Evolutionary conservation across 1,140 invertebrate genomes (phyloP).

Genomic region (Augochlora pura): DNA sequence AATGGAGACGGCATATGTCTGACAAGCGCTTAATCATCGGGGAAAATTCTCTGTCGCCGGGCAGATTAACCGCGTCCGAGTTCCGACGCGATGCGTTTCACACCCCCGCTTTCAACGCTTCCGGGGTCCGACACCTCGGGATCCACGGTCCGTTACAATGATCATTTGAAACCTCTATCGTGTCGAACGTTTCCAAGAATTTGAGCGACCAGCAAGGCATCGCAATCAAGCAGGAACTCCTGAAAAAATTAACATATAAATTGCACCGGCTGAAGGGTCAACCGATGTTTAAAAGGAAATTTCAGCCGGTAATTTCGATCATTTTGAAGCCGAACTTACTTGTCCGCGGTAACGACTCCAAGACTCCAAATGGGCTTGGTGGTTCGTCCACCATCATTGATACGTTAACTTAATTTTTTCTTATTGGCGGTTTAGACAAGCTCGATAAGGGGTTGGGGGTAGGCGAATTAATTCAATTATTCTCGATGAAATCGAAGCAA

Average conservation of each 20-base stretch:
- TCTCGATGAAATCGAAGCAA: constrained; percentile 29
- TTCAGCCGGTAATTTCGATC: constrained; percentile 19
- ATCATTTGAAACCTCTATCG: not conserved
- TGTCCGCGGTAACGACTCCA: constrained; percentile 9
- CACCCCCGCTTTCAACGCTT: constrained; percentile 14
- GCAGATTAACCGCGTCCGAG: constrained; percentile 56
- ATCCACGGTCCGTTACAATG: too few species aligned
- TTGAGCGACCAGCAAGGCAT: not conserved
- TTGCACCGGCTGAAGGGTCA: not conserved
- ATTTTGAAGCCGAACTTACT: constrained; percentile 32
- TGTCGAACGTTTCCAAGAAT: constrained; percentile 21
- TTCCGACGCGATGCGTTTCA: not conserved
- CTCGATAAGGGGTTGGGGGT: too few species aligned
- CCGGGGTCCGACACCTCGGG: not conserved
- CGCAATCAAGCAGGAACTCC: constrained; percentile 32
- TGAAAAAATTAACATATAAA: constrained; percentile 16
- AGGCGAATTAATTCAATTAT: constrained; percentile 36
- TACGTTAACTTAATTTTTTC: constrained; percentile 2
- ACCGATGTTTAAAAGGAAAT: constrained; percentile 1
- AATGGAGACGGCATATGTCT: constrained; percentile 71
- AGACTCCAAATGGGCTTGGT: too few species aligned
- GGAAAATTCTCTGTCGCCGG: constrained; percentile 69
- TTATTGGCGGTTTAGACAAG: not conserved
- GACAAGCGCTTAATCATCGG: constrained; percentile 70
- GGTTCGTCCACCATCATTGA: constrained; percentile 8